Base-by-base conservation (phyloP, 2,888 invertebrate species). In the Spisula solida region DNA sequence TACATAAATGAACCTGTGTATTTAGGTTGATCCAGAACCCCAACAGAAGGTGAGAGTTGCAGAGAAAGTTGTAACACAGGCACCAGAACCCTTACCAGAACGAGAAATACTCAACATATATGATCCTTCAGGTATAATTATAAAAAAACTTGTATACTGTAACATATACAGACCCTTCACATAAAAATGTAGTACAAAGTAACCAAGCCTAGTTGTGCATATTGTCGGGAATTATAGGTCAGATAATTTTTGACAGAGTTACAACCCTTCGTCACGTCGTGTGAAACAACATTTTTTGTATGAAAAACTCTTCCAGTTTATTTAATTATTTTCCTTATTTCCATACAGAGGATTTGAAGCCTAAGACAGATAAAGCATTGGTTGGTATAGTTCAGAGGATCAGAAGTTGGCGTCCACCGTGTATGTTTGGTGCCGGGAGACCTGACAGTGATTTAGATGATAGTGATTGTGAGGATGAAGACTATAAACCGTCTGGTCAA, bases 331-430 rank as follows among this genome's bases (percentile, higher is more conserved):
- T 41, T 41, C 25, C 60, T 10, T 66, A 10, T 14, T 16, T n/a
- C 4, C 0, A 80, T 87, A 88, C 89, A 91, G 94, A 94, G 84
- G 93, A 93, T 29, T 91, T 94, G 16, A 92, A 92, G 86, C 94
- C 94, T 12, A 87, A 84, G 86, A 84, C 87, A 51, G 94, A 95
- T 25, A 88, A 93, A 79, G 91, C 93, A 10, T 94, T 94, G 75
- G 92, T 93, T 14, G 95, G 95, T 81, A 90, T 95, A 0, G 81
- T 91, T 1, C 88, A 92, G 80, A 93, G 92, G 80, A 82, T 95
- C 10, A 92, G 94, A 12, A 93, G 81, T 41, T 95, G 95, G 95
- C 92, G 94, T 55, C 95, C 95, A 16, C 94, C 95, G 56, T 94
- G 94, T 88, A 86, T 94, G 82, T 94, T 94, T 90, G 94, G 94